Conservation (phyloP, 2,113 vertebrate species). For the Gnathonemus longibarbis region DNA sequence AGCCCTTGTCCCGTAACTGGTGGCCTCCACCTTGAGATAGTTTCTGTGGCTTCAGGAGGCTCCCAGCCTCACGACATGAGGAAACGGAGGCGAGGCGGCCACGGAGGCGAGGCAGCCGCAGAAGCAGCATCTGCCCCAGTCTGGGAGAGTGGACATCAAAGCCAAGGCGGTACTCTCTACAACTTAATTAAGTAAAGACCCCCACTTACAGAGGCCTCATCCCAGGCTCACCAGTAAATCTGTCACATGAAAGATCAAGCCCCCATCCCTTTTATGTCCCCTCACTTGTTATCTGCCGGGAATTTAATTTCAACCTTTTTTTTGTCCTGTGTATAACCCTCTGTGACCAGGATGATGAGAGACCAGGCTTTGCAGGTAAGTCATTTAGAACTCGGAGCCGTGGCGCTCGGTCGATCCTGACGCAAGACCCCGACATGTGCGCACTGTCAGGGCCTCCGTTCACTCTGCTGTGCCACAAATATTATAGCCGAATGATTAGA, state of each 20-base stretch:
- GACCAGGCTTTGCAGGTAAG: neutral
- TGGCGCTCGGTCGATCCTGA: neutral
- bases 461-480: neutral
- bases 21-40: neutral
- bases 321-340: neutral
- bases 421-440: neutral
- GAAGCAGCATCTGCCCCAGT: conserved; percentile 29
- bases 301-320: neutral
- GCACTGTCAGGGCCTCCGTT: neutral
- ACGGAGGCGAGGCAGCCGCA: neutral
- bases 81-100: conserved; percentile 14
- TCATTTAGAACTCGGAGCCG: neutral
- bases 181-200: conserved; percentile 40
- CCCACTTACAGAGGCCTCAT: conserved; percentile 25
- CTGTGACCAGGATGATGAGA: neutral
- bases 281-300: neutral
- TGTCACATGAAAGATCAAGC: conserved; percentile 36
- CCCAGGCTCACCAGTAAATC: conserved; percentile 42
- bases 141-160: conserved; percentile 53
- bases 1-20: neutral
- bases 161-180: conserved; percentile 35
- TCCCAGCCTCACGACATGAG: neutral
- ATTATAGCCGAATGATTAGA: neutral
- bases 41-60: neutral
- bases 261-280: conserved; percentile 12